A percentile compares a stretch with the other conserved stretches of the same genome.
phyloP scores from a whole-genome alignment of 1,140 invertebrate species.

The Melipona quadrifasciata region DNA sequence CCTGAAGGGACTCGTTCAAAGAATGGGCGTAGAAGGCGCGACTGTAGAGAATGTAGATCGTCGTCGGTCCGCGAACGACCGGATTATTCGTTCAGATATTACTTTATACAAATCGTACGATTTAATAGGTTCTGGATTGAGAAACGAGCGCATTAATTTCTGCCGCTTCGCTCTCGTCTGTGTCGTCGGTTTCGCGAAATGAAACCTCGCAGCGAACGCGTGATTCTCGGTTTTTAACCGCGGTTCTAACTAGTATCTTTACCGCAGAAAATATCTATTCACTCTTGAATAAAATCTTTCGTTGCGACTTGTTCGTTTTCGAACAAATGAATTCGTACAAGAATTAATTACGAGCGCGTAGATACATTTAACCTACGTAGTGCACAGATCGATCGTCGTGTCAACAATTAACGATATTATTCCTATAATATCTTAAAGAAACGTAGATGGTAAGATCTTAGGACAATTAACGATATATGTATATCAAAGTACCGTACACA shows the following conservation, averaged over 20 bases:
- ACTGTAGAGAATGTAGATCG: conserved; percentile 49
- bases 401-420: too few species aligned
- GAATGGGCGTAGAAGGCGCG: conserved; percentile 45
- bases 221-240: not conserved
- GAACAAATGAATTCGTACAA: too few species aligned
- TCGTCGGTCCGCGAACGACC: conserved; percentile 17
- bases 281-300: too few species aligned
- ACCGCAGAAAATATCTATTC: not conserved
- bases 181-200: not conserved
- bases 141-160: conserved; percentile 26
- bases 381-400: too few species aligned
- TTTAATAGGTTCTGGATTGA: conserved; percentile 18
- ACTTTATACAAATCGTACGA: conserved; percentile 33
- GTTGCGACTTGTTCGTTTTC: too few species aligned
- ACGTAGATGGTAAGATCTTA: too few species aligned
- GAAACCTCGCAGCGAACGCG: not conserved
- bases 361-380: too few species aligned
- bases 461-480: too few species aligned
- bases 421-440: too few species aligned
- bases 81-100: conserved; percentile 46
- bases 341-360: too few species aligned
- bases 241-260: not conserved
- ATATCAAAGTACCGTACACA: too few species aligned
- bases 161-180: not conserved
- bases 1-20: conserved; percentile 51